Evolutionary conservation across 2,888 invertebrate species (phyloP), one percentile per base, ranked within the genome.

Genomic region (Drosophila macrospina): DNA sequence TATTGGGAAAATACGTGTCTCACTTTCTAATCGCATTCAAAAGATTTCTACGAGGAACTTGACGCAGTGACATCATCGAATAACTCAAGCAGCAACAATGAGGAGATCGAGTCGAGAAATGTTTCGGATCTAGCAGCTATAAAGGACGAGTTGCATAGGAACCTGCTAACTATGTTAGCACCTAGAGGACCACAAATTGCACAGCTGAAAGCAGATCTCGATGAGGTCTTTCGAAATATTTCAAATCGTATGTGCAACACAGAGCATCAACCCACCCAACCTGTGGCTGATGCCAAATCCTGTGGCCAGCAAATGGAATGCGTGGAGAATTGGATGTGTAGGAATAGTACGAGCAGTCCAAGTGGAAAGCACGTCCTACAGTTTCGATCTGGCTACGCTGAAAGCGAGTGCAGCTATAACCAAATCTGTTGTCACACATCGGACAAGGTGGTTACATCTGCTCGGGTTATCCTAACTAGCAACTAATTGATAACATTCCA

Each of bases 231-330:
- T 11, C 7, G 45, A 6, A 20, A 10, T 5, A 20, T 63, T 24
- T 15, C 8, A 5, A 30, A n/a, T 10, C 20, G 8, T 2, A 8
- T 28, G 6, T 4, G 7, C 10, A 42, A 42, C 5, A 41, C n/a
- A 8, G 8, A 26, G 6, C 1, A 3, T n/a, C n/a, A n/a, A n/a
- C n/a, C n/a, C 1, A 4, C 13, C 10, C 13, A 24, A 36, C 26
- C 5, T 5, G 34, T 4, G 7, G 37, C 41, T 7, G 2, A n/a
- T 20, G 32, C 15, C 11, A 42, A 26, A 11, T 2, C 15, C 0
- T 69, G 69, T 24, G 68, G 48, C 8, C 2, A 4, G 10, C 6
- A 66, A 20, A 54, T 6, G 37, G 68, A 69, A 15, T 69, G 69
- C 39, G 61, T 61, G 0, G 45, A 60, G 13, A 1, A 16, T n/a